Percentiles rank a stretch among this genome's conserved stretches.
These are phyloP conservation scores for Crenichthys baileyi DNA, from an alignment of 2,797 vertebrate species.

Conservation along the genomic window DNA sequence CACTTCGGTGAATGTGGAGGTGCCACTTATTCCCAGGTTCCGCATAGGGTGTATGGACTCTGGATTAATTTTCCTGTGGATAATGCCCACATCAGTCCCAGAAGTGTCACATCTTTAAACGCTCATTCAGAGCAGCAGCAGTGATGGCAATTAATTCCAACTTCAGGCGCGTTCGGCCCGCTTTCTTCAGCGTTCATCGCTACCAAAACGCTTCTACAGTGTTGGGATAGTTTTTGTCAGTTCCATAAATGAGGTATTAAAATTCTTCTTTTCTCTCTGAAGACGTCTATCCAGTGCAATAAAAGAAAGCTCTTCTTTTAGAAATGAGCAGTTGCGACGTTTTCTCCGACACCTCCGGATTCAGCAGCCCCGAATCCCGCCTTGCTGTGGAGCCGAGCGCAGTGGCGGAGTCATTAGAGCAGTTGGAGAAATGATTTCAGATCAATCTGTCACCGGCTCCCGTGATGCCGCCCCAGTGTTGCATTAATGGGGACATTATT, in stretches of 20 bases:
- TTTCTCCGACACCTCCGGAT: slow-evolving; percentile 50
- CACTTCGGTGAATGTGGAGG: slow-evolving; percentile 39
- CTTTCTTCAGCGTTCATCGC: slow-evolving; percentile 39
- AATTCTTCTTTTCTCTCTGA: slow-evolving; percentile 32
- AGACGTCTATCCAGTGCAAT: slow-evolving; percentile 44
- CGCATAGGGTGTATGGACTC: slow-evolving; percentile 6
- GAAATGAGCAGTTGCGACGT: slow-evolving; percentile 48
- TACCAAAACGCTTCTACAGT: slow-evolving; percentile 40
- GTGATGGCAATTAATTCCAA: slow-evolving; percentile 50
- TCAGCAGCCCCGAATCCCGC: slow-evolving; percentile 17
- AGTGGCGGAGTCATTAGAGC: slow-evolving; percentile 58
- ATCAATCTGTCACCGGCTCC: slow-evolving; percentile 59
- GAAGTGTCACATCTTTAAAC: slow-evolving; percentile 60
- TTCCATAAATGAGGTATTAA: slow-evolving; percentile 54
- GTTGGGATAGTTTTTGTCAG: slow-evolving; percentile 52
- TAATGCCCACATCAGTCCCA: slow-evolving; percentile 52
- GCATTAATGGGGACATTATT: slow-evolving; percentile 58
- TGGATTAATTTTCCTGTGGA: slow-evolving; percentile 47
- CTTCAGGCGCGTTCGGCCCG: slow-evolving; percentile 25
- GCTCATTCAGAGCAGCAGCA: slow-evolving; percentile 24
- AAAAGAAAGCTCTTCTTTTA: slow-evolving; percentile 44
- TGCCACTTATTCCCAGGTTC: slow-evolving; percentile 49
- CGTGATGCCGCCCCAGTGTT: slow-evolving; percentile 25
- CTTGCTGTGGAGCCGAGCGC: slow-evolving; percentile 34
- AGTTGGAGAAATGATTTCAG: slow-evolving; percentile 55